Percentiles rank a stretch among this genome's conserved stretches.
phyloP scores from a whole-genome alignment of 2,888 invertebrate species.

The Tetanocera ferruginea region DNA sequence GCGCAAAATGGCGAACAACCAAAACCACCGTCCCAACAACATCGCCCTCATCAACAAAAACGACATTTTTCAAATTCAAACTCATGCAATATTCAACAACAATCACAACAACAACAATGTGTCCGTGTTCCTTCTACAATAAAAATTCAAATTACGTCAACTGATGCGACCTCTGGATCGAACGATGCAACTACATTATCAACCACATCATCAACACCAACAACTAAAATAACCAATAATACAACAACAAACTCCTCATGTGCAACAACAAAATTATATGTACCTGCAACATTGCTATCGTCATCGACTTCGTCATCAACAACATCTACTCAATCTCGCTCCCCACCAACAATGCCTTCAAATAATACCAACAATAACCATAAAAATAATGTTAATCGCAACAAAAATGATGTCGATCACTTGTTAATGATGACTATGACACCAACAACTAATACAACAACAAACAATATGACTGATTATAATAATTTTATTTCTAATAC shows the following conservation, averaged over 20 bases:
- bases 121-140: slow-evolving; percentile 12
- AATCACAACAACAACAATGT: slow-evolving; percentile 47
- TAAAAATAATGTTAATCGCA: slow-evolving; percentile 42
- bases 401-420: slow-evolving; percentile 47
- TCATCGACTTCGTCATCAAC: slow-evolving; percentile 21
- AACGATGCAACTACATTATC: slow-evolving; percentile 10
- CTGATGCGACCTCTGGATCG: slow-evolving; percentile 44
- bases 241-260: slow-evolving; percentile 39
- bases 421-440: slow-evolving; percentile 12
- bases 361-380: slow-evolving; percentile 20
- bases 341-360: slow-evolving; percentile 27
- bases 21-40: slow-evolving; percentile 32
- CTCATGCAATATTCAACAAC: slow-evolving; percentile 46
- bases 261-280: slow-evolving; percentile 34
- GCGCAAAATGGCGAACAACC: slow-evolving; percentile 55
- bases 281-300: slow-evolving; percentile 27
- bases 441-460: not conserved
- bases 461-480: slow-evolving; percentile 37
- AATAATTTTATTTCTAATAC: slow-evolving; percentile 50
- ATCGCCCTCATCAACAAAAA: slow-evolving; percentile 45
- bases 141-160: slow-evolving; percentile 44
- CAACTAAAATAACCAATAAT: slow-evolving; percentile 49
- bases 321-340: slow-evolving; percentile 9
- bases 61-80: slow-evolving; percentile 29
- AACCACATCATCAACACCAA: slow-evolving; percentile 7